phyloP scores from a whole-genome alignment of 2,888 invertebrate species.

The Lithophane socia region DNA sequence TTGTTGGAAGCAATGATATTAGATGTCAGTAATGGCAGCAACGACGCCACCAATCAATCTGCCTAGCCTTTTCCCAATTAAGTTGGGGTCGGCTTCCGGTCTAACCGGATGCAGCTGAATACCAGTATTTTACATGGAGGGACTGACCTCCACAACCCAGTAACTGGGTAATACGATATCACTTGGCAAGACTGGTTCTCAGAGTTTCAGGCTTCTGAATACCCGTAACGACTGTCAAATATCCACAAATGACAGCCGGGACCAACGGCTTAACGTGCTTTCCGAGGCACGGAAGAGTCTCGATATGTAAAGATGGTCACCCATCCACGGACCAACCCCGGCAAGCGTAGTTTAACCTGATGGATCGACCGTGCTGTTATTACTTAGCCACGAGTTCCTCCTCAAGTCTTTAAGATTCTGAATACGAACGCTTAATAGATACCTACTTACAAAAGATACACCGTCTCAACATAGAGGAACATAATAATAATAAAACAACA shows the following conservation, averaged over 20 bases:
- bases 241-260: not conserved
- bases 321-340: not conserved
- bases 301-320: not conserved
- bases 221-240: not conserved
- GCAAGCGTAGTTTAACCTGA: not conserved
- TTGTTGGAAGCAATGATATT: not conserved
- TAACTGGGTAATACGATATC: no score
- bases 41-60: not conserved
- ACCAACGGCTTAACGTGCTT: not conserved
- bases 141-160: not conserved
- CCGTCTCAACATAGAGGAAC: not conserved
- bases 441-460: not conserved
- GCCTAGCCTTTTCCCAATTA: not conserved
- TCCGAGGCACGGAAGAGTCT: not conserved
- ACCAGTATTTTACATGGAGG: not conserved
- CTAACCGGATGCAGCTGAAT: not conserved
- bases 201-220: not conserved
- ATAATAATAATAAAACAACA: slow-evolving; percentile 5
- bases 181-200: not conserved
- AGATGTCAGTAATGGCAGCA: not conserved
- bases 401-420: no score
- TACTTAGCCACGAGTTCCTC: not conserved
- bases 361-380: not conserved
- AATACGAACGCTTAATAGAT: not conserved
- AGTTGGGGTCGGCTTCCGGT: no score